These are phyloP conservation scores for Philaenus spumarius DNA, from an alignment of 1,140 invertebrate genomes.

Conservation along the genomic window DNA sequence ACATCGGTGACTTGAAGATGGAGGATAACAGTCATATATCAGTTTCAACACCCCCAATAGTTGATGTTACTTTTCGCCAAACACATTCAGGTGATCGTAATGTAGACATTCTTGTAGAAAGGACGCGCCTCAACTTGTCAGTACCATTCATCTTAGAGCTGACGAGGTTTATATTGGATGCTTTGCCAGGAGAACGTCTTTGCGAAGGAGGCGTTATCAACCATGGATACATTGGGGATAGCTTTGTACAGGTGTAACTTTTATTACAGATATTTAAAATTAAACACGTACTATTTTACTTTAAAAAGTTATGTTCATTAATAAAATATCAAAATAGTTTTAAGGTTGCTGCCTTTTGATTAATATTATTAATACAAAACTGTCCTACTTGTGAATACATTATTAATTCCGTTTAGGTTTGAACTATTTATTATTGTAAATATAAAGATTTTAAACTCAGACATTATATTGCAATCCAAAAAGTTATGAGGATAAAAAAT, in stretches of 20 bases:
- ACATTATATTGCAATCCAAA: too few relatives aligned
- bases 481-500: too few relatives aligned
- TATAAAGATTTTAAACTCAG: too few relatives aligned
- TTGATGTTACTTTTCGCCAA: constrained; percentile 56
- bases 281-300: too few relatives aligned
- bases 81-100: constrained; percentile 54
- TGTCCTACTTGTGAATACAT: too few relatives aligned
- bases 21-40: constrained; percentile 51
- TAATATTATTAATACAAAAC: too few relatives aligned
- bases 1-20: constrained; percentile 44
- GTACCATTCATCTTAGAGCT: constrained; percentile 63
- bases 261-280: too few relatives aligned
- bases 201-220: constrained; percentile 58
- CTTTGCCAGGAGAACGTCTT: constrained; percentile 48
- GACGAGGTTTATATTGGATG: constrained; percentile 57
- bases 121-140: constrained; percentile 63
- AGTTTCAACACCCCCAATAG: constrained; percentile 56
- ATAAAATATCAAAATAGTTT: too few relatives aligned
- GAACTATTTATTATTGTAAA: too few relatives aligned
- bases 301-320: too few relatives aligned
- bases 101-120: constrained; percentile 62
- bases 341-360: too few relatives aligned
- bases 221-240: constrained; percentile 55
- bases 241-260: constrained; percentile 29
- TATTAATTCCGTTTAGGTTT: too few relatives aligned